A percentile compares a stretch with the other conserved stretches of the same genome.
Evolutionary conservation across 1,140 invertebrate species (phyloP).

Genomic region (Drosophila ohnishii): DNA sequence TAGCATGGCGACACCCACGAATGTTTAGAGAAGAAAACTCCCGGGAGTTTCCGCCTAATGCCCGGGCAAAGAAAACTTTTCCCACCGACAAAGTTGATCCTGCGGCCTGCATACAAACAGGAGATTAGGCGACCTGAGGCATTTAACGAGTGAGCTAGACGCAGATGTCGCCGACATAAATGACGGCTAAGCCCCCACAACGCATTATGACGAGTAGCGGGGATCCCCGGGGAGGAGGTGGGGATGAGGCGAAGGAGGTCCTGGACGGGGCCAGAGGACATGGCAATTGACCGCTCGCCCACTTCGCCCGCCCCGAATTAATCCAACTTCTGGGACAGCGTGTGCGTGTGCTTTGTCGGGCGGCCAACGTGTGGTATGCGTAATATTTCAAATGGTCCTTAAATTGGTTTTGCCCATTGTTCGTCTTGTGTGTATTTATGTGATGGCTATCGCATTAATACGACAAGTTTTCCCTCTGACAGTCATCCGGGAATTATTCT

Average conservation of each 20-base stretch:
- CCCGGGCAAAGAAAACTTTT: conserved; percentile 16
- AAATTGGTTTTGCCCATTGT: conserved; percentile 43
- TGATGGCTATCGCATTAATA: conserved; percentile 50
- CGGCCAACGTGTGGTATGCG: conserved; percentile 58
- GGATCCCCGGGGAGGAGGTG: not conserved
- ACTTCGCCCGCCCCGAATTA: conserved; percentile 13
- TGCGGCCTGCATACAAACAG: conserved; percentile 64
- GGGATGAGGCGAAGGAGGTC: not conserved
- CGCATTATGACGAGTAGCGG: conserved; percentile 33
- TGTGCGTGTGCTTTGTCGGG: conserved; percentile 26
- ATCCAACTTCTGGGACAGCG: conserved; percentile 8
- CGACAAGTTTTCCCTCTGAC: conserved; percentile 38
- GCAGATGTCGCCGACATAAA: conserved; percentile 53
- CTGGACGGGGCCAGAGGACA: conserved; percentile 8
- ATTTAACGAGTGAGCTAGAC: conserved; percentile 51
- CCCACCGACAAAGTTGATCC: conserved; percentile 23
- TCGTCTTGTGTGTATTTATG: conserved; percentile 45
- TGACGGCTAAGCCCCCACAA: conserved; percentile 40
- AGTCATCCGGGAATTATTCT: conserved; percentile 26
- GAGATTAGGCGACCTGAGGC: conserved; percentile 55
- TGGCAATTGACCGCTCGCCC: conserved; percentile 45
- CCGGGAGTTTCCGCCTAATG: not conserved
- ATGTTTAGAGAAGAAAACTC: not conserved
- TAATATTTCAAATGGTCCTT: conserved; percentile 50
- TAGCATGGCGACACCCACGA: conserved; percentile 1